These are phyloP conservation scores for Cheumatopsyche charites DNA, from an alignment of 1,140 invertebrate genomes.

Conservation along the genomic window DNA sequence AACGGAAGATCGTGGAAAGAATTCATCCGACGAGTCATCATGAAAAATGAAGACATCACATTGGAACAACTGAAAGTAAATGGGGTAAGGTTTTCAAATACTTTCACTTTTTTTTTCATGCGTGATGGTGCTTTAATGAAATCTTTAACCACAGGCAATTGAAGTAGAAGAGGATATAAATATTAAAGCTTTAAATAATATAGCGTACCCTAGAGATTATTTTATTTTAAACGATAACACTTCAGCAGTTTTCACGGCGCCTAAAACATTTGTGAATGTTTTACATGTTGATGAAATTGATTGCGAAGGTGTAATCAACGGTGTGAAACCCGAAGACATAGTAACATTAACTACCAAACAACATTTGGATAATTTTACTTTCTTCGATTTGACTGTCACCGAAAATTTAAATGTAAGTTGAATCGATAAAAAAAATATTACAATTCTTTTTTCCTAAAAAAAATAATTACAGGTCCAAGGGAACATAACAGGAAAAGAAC, in stretches of 20 bases:
- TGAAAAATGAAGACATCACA: conserved; percentile 51
- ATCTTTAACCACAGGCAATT: conserved; percentile 52
- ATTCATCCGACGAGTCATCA: conserved; percentile 54
- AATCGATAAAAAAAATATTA: not conserved
- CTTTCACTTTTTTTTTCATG: conserved; percentile 12
- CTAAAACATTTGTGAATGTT: conserved; percentile 53
- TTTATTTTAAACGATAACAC: conserved; percentile 51
- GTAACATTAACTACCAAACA: conserved; percentile 50
- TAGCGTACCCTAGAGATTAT: conserved; percentile 59
- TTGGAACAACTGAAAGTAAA: conserved; percentile 54
- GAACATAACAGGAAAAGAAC: conserved; percentile 54
- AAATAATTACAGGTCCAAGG: conserved; percentile 53
- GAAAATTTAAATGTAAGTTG: conserved; percentile 52
- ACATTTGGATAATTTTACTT: conserved; percentile 51
- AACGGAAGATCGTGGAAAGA: conserved; percentile 53
- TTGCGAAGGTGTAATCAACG: conserved; percentile 50
- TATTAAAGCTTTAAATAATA: conserved; percentile 54
- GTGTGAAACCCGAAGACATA: conserved; percentile 49
- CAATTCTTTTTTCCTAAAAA: not conserved
- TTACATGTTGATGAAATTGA: conserved; percentile 46
- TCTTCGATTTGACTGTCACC: conserved; percentile 53
- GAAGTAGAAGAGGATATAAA: conserved; percentile 51
- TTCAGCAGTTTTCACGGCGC: conserved; percentile 50
- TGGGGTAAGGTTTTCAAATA: conserved; percentile 54
- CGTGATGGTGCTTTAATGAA: too few species aligned